phyloP scores from a whole-genome alignment of 1,140 invertebrate species.

The Lethrus apterus region DNA sequence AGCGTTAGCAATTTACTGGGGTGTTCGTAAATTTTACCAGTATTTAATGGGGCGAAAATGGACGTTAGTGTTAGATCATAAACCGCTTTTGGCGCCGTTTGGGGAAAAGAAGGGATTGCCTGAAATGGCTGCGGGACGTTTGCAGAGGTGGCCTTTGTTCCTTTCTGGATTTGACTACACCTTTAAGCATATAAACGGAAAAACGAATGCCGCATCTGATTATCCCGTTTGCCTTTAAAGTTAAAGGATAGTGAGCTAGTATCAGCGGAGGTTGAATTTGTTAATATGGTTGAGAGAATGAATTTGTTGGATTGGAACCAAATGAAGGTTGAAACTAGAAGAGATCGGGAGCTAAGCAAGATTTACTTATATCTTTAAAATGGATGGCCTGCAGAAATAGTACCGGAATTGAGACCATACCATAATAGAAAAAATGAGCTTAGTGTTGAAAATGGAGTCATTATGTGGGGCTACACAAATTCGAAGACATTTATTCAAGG shows the following conservation, averaged over 20 bases:
- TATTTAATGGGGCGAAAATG: constrained; percentile 47
- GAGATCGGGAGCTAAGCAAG: not conserved
- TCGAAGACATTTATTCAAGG: not conserved
- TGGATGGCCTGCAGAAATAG: not conserved
- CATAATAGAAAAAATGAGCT: not conserved
- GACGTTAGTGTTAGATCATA: constrained; percentile 20
- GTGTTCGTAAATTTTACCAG: constrained; percentile 43
- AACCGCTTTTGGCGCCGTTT: constrained; percentile 43
- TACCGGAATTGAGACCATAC: not conserved
- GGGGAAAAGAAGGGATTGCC: constrained; percentile 34
- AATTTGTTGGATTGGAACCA: not conserved
- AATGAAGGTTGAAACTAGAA: not conserved
- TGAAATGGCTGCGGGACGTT: constrained; percentile 25
- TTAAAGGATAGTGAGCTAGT: not conserved
- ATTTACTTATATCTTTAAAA: not conserved
- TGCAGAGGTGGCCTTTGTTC: constrained; percentile 25
- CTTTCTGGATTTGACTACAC: constrained; percentile 23
- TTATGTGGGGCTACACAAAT: not conserved
- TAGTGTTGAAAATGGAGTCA: not conserved
- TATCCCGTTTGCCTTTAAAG: constrained; percentile 5
- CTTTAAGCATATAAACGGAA: constrained; percentile 21
- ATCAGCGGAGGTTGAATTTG: too few species aligned
- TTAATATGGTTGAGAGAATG: too few species aligned
- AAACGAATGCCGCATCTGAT: constrained; percentile 30
- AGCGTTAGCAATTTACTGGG: constrained; percentile 18